Conservation (phyloP, 2,797 vertebrate genomes). For the Antennarius maculatus region DNA sequence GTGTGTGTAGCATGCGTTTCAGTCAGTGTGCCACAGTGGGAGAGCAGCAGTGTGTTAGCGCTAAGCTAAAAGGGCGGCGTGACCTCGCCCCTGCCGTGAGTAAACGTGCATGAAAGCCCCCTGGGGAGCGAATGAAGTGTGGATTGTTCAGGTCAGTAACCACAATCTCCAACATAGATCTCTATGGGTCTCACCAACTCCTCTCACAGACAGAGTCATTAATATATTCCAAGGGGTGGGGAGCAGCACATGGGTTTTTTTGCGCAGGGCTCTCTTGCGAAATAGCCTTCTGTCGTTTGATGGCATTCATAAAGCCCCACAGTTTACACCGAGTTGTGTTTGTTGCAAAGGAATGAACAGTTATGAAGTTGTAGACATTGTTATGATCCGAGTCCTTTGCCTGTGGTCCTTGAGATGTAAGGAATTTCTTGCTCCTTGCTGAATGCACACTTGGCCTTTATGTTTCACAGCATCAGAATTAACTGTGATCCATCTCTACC, state of each 20-base stretch:
- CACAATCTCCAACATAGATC: conserved; percentile 44
- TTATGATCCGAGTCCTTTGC: conserved; percentile 46
- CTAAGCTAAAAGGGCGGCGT: conserved; percentile 67
- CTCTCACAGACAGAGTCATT: conserved; percentile 60
- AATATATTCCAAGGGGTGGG: conserved; percentile 62
- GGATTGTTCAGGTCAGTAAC: conserved; percentile 71
- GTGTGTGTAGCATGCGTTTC: conserved; percentile 31
- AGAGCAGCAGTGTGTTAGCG: conserved; percentile 45
- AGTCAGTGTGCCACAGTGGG: conserved; percentile 11
- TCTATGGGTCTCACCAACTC: conserved; percentile 47
- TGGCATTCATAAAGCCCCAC: conserved; percentile 56
- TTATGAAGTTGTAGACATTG: conserved; percentile 41
- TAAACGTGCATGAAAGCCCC: conserved; percentile 72
- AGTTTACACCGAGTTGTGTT: conserved; percentile 24
- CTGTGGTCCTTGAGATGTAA: conserved; percentile 39
- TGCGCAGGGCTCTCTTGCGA: conserved; percentile 34
- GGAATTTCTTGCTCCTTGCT: conserved; percentile 35
- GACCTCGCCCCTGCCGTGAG: conserved; percentile 66
- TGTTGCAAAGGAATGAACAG: conserved; percentile 41
- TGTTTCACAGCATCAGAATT: conserved; percentile 51
- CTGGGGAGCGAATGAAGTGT: conserved; percentile 59
- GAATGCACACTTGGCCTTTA: conserved; percentile 42
- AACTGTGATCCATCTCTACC: conserved; percentile 40
- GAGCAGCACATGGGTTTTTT: conserved; percentile 49
- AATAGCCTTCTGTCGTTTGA: conserved; percentile 41